Evolutionary conservation across 35 echinoderm and acorn worm genomes (phyloP).

Genomic region (Apostichopus japonicus): DNA sequence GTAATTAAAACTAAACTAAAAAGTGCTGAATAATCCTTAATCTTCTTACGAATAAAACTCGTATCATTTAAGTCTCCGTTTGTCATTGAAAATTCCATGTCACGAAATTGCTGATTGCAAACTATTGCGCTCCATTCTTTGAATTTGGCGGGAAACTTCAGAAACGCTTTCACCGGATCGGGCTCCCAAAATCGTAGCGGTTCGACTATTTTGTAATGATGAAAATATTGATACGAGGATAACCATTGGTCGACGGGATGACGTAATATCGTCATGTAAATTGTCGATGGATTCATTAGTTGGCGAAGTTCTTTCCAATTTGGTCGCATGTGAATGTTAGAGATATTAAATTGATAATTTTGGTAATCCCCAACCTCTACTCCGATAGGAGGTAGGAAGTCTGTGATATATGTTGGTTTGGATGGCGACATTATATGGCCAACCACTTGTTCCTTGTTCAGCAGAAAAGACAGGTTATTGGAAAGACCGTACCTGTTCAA

Average conservation of each 20-base stretch:
- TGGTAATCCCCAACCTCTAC: background rate
- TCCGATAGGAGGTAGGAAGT: background rate
- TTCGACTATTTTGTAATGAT: background rate
- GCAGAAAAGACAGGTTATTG: slow-evolving; percentile 57
- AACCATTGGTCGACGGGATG: slow-evolving; percentile 34
- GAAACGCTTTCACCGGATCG: slow-evolving; percentile 1
- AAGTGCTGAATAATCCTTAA: background rate
- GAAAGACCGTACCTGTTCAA: slow-evolving; percentile 39
- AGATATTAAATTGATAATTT: slow-evolving; percentile 22
- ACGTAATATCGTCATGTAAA: slow-evolving; percentile 23
- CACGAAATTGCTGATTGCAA: background rate
- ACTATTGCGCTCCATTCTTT: background rate
- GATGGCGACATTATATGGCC: background rate
- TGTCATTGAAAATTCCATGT: background rate
- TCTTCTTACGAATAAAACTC: background rate
- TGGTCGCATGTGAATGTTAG: background rate
- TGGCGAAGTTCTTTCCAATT: background rate
- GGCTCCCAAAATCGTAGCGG: background rate
- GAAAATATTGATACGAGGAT: slow-evolving; percentile 24
- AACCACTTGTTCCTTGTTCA: background rate
- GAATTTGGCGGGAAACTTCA: background rate
- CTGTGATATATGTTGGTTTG: background rate
- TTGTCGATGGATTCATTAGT: background rate
- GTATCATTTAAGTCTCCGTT: background rate
- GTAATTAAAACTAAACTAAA: slow-evolving; percentile 6